These are phyloP conservation scores for Phyllopteryx taeniolatus DNA, from an alignment of 2,113 vertebrate genomes.

Conservation along the genomic window DNA sequence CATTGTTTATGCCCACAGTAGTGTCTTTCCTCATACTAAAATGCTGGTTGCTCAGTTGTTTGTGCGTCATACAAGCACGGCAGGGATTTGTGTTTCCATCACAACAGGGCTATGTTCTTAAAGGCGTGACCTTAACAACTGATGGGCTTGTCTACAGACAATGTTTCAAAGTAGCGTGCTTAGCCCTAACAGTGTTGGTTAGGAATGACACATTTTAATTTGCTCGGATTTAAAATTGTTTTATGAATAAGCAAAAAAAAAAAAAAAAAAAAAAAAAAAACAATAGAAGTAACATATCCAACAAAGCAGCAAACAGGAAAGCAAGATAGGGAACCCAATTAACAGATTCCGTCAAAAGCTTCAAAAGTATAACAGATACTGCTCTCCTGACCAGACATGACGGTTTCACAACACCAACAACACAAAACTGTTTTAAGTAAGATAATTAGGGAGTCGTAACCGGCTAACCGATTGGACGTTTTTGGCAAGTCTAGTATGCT, in stretches of 20 bases:
- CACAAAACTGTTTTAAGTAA: no score
- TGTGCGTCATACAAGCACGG: background rate
- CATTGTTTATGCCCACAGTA: background rate
- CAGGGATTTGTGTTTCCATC: constrained; percentile 9
- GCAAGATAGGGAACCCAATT: no score
- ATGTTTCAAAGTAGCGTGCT: background rate
- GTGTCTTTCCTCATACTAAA: background rate
- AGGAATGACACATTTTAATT: background rate
- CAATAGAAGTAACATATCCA: no score
- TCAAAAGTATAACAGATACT: no score
- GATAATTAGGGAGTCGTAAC: no score
- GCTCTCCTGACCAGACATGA: no score
- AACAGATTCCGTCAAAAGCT: no score
- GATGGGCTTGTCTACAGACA: background rate
- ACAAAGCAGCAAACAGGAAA: no score
- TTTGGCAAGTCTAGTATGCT: no score
- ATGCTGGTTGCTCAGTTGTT: background rate
- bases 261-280: no score
- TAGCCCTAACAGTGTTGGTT: background rate
- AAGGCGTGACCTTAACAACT: background rate
- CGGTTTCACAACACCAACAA: no score
- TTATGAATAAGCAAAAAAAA: background rate
- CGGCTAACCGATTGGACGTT: no score
- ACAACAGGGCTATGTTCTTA: background rate
- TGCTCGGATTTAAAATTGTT: background rate